These are phyloP conservation scores for Phania funesta DNA, from an alignment of 2,888 invertebrate genomes.

Conservation along the genomic window DNA sequence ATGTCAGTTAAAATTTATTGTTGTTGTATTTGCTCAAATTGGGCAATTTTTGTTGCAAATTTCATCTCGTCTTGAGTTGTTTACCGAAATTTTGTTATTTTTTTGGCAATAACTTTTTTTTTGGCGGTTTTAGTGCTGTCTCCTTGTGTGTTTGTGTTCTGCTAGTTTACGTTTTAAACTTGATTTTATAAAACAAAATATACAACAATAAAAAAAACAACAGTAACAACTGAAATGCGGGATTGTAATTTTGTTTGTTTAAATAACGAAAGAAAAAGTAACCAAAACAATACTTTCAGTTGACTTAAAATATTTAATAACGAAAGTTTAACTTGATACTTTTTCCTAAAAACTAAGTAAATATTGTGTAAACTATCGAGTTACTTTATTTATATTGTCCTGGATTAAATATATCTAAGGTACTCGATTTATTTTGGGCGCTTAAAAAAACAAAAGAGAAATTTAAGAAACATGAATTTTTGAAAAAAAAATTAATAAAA, in stretches of 20 bases:
- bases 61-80: conserved; percentile 27
- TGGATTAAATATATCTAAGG: conserved; percentile 77
- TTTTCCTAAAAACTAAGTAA: background rate
- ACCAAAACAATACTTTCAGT: background rate
- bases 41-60: conserved; percentile 19
- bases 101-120: conserved; percentile 40
- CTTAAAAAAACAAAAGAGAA: background rate
- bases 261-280: background rate
- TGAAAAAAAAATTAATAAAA: conserved; percentile 24
- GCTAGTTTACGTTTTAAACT: conserved; percentile 55
- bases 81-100: conserved; percentile 48
- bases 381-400: conserved; percentile 78
- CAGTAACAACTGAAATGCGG: conserved; percentile 9
- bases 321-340: background rate
- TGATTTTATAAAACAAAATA: conserved; percentile 55
- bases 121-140: conserved; percentile 37
- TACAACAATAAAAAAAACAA: no score
- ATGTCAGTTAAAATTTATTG: conserved; percentile 7
- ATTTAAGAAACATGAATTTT: conserved; percentile 44
- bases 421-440: conserved; percentile 70
- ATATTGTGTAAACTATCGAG: conserved; percentile 68
- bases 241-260: background rate
- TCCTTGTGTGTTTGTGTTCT: conserved; percentile 37
- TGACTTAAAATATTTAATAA: background rate
- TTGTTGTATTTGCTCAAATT: conserved; percentile 25